Conservation (phyloP, 1,140 invertebrate genomes). For the Achatina immaculata region DNA sequence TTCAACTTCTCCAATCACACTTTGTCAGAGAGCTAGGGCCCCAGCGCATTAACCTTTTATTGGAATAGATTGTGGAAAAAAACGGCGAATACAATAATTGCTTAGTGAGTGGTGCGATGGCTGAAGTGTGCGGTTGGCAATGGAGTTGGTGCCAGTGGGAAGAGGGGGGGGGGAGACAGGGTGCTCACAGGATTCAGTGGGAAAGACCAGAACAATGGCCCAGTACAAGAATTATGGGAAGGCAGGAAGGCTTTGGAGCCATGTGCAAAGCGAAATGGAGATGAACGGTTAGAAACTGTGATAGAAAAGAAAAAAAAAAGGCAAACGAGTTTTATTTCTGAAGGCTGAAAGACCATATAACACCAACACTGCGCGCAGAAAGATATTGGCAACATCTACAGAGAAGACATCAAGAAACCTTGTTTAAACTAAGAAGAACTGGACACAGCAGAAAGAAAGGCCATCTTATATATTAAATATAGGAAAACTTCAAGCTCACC, state of each 20-base stretch:
- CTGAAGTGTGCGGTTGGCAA: neutral
- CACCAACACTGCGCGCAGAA: too few relatives aligned
- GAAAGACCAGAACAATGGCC: neutral
- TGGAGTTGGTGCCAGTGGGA: neutral
- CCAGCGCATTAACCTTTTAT: neutral
- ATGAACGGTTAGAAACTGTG: neutral
- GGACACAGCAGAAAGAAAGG: too few relatives aligned
- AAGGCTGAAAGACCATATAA: too few relatives aligned
- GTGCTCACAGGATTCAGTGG: neutral
- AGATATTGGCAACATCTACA: too few relatives aligned
- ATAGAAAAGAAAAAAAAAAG: neutral
- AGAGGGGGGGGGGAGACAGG: neutral
- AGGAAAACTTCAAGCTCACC: too few relatives aligned
- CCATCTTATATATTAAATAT: too few relatives aligned
- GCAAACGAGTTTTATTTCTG: too few relatives aligned
- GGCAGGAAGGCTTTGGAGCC: too few relatives aligned
- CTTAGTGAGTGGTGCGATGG: neutral
- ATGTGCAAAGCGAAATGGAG: too few relatives aligned
- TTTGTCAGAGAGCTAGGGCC: constrained; percentile 10
- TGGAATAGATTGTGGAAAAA: constrained; percentile 17
- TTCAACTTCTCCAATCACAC: constrained; percentile 1
- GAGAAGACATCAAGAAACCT: too few relatives aligned
- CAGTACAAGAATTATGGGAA: too few relatives aligned
- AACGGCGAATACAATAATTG: neutral
- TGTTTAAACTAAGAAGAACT: too few relatives aligned